Conservation (phyloP, 2,113 vertebrate species). For the Corythaixoides concolor region DNA sequence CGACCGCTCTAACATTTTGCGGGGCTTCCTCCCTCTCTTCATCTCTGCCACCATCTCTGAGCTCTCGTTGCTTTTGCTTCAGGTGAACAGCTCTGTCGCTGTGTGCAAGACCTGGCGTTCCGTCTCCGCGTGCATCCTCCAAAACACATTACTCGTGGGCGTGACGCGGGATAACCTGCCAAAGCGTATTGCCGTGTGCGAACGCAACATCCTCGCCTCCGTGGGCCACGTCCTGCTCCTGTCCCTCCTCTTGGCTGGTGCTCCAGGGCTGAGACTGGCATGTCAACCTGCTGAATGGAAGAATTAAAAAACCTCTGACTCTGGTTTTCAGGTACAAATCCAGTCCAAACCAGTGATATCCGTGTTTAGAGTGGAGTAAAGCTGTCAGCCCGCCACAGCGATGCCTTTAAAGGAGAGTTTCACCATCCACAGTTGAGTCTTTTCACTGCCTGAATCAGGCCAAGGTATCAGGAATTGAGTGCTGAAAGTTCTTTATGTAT, state of each 20-base stretch:
- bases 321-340: background rate
- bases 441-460: background rate
- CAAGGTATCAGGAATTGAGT: background rate
- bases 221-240: background rate
- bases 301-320: background rate
- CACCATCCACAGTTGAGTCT: background rate
- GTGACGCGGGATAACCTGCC: background rate
- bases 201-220: background rate
- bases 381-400: background rate
- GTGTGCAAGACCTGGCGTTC: background rate
- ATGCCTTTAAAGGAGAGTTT: background rate
- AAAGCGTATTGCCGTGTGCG: background rate
- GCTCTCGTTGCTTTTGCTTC: background rate
- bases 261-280: background rate
- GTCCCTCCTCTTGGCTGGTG: background rate
- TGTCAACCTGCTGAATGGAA: background rate
- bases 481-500: background rate
- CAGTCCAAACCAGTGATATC: accelerated
- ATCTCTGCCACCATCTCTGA: background rate
- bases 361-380: accelerated
- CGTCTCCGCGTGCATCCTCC: background rate
- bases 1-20: accelerated
- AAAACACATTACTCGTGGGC: background rate
- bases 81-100: background rate
- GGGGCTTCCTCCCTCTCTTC: background rate